phyloP scores from a whole-genome alignment of 2,888 invertebrate species.

The Drosophila lacicola region DNA sequence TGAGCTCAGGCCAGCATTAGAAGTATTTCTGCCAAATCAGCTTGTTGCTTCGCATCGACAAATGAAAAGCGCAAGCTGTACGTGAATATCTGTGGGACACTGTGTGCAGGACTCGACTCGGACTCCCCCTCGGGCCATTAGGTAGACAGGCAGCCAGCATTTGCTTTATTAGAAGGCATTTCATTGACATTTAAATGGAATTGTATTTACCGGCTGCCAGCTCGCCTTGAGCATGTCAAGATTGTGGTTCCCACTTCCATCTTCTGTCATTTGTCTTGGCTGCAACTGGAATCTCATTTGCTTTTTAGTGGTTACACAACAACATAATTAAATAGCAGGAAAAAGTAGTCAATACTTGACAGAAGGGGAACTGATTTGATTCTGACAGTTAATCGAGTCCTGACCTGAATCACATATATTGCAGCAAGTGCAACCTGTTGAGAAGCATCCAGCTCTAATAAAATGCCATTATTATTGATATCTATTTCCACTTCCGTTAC shows the following conservation, averaged over 20 bases:
- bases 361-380: conserved; percentile 58
- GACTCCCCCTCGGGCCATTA: background rate
- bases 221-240: conserved; percentile 25
- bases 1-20: conserved; percentile 26
- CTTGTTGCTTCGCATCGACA: conserved; percentile 48
- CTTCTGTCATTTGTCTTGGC: background rate
- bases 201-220: conserved; percentile 35
- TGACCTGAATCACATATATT: conserved; percentile 5
- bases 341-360: conserved; percentile 43
- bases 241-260: background rate
- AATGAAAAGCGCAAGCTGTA: conserved; percentile 36
- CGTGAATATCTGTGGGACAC: conserved; percentile 19
- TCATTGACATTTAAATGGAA: conserved; percentile 51
- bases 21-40: conserved; percentile 22
- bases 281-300: conserved; percentile 33
- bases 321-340: conserved; percentile 64
- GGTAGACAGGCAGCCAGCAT: conserved; percentile 8
- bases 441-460: conserved; percentile 17
- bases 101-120: background rate
- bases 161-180: conserved; percentile 34
- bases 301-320: conserved; percentile 35
- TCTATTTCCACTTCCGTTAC: conserved; percentile 29
- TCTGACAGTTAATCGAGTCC: conserved; percentile 59
- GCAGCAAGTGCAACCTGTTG: conserved; percentile 55
- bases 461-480: conserved; percentile 68